phyloP scores from a whole-genome alignment of 1,140 invertebrate species.

The Drosophila quadrilineata region DNA sequence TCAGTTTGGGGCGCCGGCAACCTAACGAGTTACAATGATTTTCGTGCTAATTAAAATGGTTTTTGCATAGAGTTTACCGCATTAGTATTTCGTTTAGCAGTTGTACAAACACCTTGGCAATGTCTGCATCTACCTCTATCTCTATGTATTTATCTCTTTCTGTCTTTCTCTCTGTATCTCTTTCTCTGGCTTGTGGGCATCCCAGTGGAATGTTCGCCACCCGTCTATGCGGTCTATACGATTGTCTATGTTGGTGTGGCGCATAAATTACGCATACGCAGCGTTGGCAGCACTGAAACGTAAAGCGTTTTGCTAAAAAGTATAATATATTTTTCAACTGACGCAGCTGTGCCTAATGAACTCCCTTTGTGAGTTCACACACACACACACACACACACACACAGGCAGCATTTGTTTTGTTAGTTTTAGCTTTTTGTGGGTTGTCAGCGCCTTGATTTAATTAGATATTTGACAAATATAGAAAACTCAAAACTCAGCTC shows the following conservation, averaged over 20 bases:
- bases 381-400: conserved; percentile 13
- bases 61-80: conserved; percentile 78
- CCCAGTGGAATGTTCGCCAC: conserved; percentile 32
- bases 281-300: conserved; percentile 42
- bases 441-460: conserved; percentile 48
- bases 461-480: conserved; percentile 65
- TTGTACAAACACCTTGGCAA: conserved; percentile 62
- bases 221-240: conserved; percentile 3
- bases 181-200: not conserved
- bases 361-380: conserved; percentile 42
- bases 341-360: conserved; percentile 64
- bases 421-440: conserved; percentile 25
- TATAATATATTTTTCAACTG: conserved; percentile 54
- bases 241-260: conserved; percentile 24
- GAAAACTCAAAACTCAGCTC: conserved; percentile 49
- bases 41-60: conserved; percentile 80
- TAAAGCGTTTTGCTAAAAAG: conserved; percentile 53
- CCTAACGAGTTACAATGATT: conserved; percentile 79
- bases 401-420: conserved; percentile 2
- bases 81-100: conserved; percentile 77
- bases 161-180: no score
- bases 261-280: conserved; percentile 78
- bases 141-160: no score
- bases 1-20: conserved; percentile 14
- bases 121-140: no score